phyloP scores from a whole-genome alignment of 2,797 vertebrate species.

The Eospalax fontanierii region DNA sequence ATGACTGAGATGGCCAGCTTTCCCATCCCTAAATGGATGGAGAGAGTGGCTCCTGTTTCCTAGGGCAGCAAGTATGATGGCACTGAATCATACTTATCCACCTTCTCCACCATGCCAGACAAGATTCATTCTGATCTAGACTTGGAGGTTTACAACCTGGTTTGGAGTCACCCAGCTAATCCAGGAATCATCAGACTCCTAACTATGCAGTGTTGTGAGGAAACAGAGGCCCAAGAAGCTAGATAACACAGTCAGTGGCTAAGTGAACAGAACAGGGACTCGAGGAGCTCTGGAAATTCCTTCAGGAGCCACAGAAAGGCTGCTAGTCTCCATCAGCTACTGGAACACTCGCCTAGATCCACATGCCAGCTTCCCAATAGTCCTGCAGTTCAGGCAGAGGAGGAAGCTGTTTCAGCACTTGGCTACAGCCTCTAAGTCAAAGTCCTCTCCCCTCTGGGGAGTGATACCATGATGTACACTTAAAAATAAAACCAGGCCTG shows the following conservation, averaged over 20 bases:
- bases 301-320: neutral
- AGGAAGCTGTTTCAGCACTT: constrained; percentile 58
- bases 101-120: neutral
- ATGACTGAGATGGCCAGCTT: neutral
- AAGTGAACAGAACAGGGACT: neutral
- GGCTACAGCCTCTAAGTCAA: constrained; percentile 56
- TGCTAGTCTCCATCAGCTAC: neutral
- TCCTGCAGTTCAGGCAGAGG: neutral
- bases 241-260: neutral
- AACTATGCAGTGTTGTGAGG: neutral
- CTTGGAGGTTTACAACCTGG: neutral
- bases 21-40: neutral
- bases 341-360: neutral
- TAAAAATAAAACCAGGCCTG: constrained; percentile 72
- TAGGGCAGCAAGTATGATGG: neutral
- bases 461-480: constrained; percentile 48
- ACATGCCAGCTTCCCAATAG: constrained; percentile 25
- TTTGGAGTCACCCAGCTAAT: neutral
- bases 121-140: neutral
- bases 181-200: neutral
- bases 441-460: constrained; percentile 41
- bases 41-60: neutral
- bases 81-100: neutral
- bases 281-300: neutral
- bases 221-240: neutral